Base-by-base conservation (phyloP, 1,140 invertebrate species). In the Drosophila aff. region DNA sequence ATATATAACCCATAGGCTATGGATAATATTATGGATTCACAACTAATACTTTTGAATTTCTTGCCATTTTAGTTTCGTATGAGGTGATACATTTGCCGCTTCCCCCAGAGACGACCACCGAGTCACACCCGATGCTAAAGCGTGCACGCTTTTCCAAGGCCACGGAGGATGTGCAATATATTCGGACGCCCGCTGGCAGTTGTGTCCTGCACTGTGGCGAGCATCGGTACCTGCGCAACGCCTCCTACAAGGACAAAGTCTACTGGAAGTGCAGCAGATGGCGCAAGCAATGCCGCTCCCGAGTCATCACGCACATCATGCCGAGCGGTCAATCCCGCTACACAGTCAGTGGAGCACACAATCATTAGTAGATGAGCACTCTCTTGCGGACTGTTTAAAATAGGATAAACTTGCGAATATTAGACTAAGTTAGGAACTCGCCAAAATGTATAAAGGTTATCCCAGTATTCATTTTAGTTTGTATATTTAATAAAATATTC, bases 231-330 rank as follows among this genome's bases (percentile, higher is more conserved):
- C 75, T 93, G 16, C 84, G 90, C 13, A 93, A 93, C 15, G 91
- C 92, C 8, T 57, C 77, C 16, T 92, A 93, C 75, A 92, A 93
- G 66, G 79, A 80, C 31, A 93, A 92, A 36, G 72, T 91, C 7
- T 93, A 93, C 60, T 93, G 92, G 91, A 93, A 93, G 74, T 93
- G 92, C 76, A 78, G 91, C 75, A 92, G 90, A 58, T 93, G 92
- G 92, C 92, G 92, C 33, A 82, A 74, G 21, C 76, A 90, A 47
- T 93, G 92, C 31, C 83, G 82, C 13, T 83, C 91, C 15, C 66
- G 92, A 15, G 72, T 93, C 31, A 93, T 93, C 16, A 93, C 92
- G 1, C 81, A 80, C 43, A 31, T 67, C 8, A 53, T 72, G 59
- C 53, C 47, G 10, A 81, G 59, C 23, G 78, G 61, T 7, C 53